A percentile compares a stretch with the other conserved stretches of the same genome.
These are phyloP conservation scores for Cirrhinus mrigala DNA, from an alignment of 2,797 vertebrate genomes.

Conservation along the genomic window DNA sequence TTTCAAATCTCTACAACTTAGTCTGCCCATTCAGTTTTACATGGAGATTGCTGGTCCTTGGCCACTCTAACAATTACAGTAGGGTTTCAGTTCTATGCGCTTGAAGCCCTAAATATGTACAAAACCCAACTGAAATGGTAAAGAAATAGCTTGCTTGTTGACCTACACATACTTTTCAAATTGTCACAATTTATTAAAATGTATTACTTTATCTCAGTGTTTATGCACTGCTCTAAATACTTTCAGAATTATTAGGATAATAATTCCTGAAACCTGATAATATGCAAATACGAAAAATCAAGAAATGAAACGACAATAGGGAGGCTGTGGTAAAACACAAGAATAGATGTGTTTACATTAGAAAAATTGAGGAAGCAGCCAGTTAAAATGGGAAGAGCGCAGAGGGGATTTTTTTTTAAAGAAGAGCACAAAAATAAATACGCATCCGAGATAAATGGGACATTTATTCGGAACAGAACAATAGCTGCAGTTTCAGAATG, in stretches of 20 bases:
- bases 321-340: neutral
- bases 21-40: too few species aligned
- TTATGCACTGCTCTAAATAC: neutral
- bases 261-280: neutral
- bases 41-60: too few species aligned
- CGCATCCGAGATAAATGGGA: neutral
- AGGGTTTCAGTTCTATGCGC: too few species aligned
- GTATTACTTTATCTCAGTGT: neutral
- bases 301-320: neutral
- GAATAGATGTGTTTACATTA: neutral
- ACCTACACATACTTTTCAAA: neutral
- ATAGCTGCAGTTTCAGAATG: slow-evolving; percentile 4
- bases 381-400: neutral
- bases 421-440: neutral
- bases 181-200: neutral
- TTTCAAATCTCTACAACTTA: too few species aligned
- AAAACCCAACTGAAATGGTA: neutral
- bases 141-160: neutral
- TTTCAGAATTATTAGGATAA: neutral
- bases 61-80: too few species aligned
- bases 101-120: too few species aligned
- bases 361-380: neutral
- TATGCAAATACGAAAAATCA: neutral
- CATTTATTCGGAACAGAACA: slow-evolving; percentile 16
- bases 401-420: neutral